Base-by-base conservation (phyloP, 23 tunicate genomes). In the Halocynthia aurantium region DNA sequence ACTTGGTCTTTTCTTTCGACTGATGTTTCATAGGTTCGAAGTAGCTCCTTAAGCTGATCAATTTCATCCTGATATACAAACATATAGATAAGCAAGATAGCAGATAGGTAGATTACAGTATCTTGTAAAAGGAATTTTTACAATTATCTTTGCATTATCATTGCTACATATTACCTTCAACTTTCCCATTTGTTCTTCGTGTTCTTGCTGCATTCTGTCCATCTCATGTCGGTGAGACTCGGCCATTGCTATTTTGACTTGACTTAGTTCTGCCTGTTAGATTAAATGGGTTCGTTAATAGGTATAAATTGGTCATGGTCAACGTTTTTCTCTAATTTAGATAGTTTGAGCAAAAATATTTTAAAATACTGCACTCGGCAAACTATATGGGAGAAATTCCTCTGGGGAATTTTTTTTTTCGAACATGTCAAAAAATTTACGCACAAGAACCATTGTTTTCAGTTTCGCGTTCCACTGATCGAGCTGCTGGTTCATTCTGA, bases 1-100 rank as follows among this genome's bases (percentile, higher is more conserved):
- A 87, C 93, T 0, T 76, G 44, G 51, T 87, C 93, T 62, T 87
- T 87, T 7, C 93, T 40, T 8, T 17, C 84, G 0, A 87, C 79
- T 6, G 93, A 87, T 7, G 66, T 68, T 60, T 87, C 93, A 31
- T 77, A 87, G 8, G 93, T 82, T 72, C 77, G 93, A 6, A 87
- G 83, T 6, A 87, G 77, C 56, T 87, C 93, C 57, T 87, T 82
- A 67, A 87, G 81, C 7, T 82, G 73, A 52, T 65, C 79, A 31
- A 87, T 7, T 62, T 87, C 93, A 77, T 87, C 73, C 93, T 87
- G 71, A 8, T 69, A 80, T 49, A 70, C 7, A 49, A 11, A 20
- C 12, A 19, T 9, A 22, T 68, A 18, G 22, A 22, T 15, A 60
- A 60, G 18, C 18, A 17, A 60, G 17, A 15, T 60, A 60, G 18